Evolutionary conservation across 2,113 vertebrate species (phyloP), one percentile per base, ranked within the genome.

Genomic region (Carettochelys insculpta): DNA sequence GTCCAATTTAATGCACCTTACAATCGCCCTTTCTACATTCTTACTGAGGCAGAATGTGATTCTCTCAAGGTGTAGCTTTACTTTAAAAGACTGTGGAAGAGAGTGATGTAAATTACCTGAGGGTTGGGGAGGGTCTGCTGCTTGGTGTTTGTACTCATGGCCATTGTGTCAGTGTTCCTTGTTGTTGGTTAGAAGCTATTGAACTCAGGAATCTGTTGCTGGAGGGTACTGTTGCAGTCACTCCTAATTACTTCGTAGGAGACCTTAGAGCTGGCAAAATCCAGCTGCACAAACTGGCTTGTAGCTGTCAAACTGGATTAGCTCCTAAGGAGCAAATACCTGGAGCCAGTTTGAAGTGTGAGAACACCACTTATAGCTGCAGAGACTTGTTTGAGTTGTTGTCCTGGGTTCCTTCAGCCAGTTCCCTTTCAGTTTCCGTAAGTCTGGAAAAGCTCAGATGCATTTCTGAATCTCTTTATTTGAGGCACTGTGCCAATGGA

Each of bases 91-190:
- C 87, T 5, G 68, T n/a, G 9, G 6, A 85, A 77, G 80, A 78
- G 71, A 50, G 86, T 84, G 91, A 93, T 93, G 92, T 86, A 92
- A 91, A 90, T 90, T 91, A 93, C 61, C 85, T 75, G 54, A 77
- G 82, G n/a, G n/a, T n/a, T n/a, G n/a, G n/a, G n/a, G n/a, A n/a
- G 82, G 87, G 54, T 89, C 85, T 80, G 78, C 0, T 5, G 29
- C 24, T 5, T 27, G 25, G 41, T 27, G 24, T 38, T 25, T 91
- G 78, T 41, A 78, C 77, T 86, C 77, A n/a, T 92, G 82, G 43
- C 43, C 86, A 92, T 20, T 38, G 20, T 17, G 8, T 20, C 61
- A 20, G 38, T 65, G 76, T 87, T 86, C 53, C 51, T 90, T 91
- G 38, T 48, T 92, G 83, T 92, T 95, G 78, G 47, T 88, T 94